phyloP scores from a whole-genome alignment of 2,888 invertebrate genomes.

The Leptodirus hochenwartii region DNA sequence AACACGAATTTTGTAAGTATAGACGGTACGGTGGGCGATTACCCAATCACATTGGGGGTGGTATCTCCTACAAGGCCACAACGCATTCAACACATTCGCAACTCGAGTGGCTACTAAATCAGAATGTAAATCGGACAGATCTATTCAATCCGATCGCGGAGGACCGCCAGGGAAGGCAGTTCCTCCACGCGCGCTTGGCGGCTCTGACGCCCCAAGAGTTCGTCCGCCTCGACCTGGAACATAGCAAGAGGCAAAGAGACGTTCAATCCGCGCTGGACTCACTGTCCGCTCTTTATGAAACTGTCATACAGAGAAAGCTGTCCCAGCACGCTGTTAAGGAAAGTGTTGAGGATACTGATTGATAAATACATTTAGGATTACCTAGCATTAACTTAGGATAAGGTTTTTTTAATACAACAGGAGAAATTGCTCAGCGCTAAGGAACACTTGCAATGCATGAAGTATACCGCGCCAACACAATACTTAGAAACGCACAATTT shows the following conservation, averaged over 20 bases:
- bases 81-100: conserved; percentile 2
- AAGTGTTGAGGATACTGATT: too few species aligned
- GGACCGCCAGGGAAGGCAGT: neutral
- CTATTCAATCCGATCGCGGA: conserved; percentile 7
- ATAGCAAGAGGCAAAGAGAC: conserved; percentile 18
- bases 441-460: too few species aligned
- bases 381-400: too few species aligned
- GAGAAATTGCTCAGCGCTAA: too few species aligned
- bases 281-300: conserved; percentile 20
- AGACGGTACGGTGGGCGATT: conserved; percentile 8
- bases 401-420: too few species aligned
- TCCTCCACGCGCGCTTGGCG: too few species aligned
- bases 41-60: neutral
- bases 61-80: neutral
- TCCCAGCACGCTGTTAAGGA: conserved; percentile 11
- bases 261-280: conserved; percentile 19
- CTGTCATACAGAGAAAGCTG: conserved; percentile 13
- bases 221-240: conserved; percentile 20
- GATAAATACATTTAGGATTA: too few species aligned
- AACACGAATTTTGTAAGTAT: conserved; percentile 11
- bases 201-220: conserved; percentile 21
- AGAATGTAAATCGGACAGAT: conserved; percentile 6
- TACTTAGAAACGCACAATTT: conserved; percentile 10
- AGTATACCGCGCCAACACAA: too few species aligned
- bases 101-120: conserved; percentile 5